Base-by-base conservation (phyloP, 1,140 invertebrate genomes). In the Phymastichus coffea region DNA sequence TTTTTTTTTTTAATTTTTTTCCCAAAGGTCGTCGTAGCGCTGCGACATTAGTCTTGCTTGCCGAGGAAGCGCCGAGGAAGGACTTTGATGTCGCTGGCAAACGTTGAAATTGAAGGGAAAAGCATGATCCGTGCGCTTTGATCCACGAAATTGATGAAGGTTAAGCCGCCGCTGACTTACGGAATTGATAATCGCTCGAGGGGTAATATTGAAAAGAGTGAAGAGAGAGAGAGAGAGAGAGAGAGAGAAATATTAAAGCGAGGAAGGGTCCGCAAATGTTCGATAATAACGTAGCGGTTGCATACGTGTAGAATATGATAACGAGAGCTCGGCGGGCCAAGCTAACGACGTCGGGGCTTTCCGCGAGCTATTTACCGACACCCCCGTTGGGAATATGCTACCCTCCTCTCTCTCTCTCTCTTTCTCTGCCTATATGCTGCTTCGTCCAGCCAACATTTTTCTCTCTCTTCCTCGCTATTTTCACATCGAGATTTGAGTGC, bases 361-460 rank as follows among this genome's bases (percentile, higher is more conserved):
- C 44, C n/a, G 22, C 55, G 41, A 58, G 48, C 40, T 68, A 68
- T 70, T 68, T 70, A 63, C 65, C 59, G 58, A 60, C 41, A n/a
- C n/a, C n/a, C n/a, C n/a, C n/a, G n/a, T n/a, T n/a, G n/a, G n/a
- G n/a, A n/a, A n/a, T n/a, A n/a, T n/a, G n/a, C n/a, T n/a, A n/a
- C n/a, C n/a, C n/a, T n/a, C n/a, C n/a, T n/a, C n/a, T n/a, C n/a
- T n/a, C n/a, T n/a, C n/a, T n/a, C n/a, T n/a, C n/a, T n/a, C n/a
- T n/a, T n/a, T n/a, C n/a, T n/a, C n/a, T n/a, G n/a, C n/a, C n/a
- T n/a, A n/a, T n/a, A n/a, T n/a, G n/a, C n/a, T n/a, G n/a, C n/a
- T n/a, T n/a, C n/a, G n/a, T n/a, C n/a, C n/a, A n/a, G n/a, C n/a
- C n/a, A n/a, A n/a, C n/a, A n/a, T n/a, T n/a, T n/a, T n/a, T n/a